Conservation (phyloP, 2,797 vertebrate genomes). For the Lagodon rhomboides region DNA sequence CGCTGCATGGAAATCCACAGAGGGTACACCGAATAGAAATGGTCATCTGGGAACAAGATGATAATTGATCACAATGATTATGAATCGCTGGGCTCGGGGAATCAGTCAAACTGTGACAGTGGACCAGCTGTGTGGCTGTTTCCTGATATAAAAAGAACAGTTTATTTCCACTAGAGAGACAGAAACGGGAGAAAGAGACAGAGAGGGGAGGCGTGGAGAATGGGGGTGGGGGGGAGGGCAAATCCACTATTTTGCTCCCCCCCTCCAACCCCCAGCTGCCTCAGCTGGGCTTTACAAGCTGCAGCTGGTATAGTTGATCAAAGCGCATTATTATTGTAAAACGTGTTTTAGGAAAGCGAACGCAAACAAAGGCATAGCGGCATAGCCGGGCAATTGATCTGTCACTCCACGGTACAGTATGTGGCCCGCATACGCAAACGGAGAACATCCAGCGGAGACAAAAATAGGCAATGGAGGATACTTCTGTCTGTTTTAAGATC, state of each 20-base stretch:
- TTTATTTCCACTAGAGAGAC: conserved; percentile 67
- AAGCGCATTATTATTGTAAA: conserved; percentile 66
- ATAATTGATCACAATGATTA: conserved; percentile 79
- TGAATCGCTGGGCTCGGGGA: conserved; percentile 54
- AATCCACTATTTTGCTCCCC: conserved; percentile 59
- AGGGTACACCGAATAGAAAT: conserved; percentile 46
- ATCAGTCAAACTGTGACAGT: conserved; percentile 74
- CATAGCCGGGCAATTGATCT: conserved; percentile 50
- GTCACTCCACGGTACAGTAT: conserved; percentile 19
- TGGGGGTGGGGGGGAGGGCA: conserved; percentile 28
- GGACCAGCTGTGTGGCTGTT: conserved; percentile 77
- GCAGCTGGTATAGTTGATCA: conserved; percentile 73
- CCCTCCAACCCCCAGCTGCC: conserved; percentile 57
- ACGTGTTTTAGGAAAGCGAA: conserved; percentile 57
- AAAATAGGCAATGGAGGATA: background rate
- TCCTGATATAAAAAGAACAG: conserved; percentile 68
- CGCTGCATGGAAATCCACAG: conserved; percentile 38
- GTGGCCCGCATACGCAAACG: background rate
- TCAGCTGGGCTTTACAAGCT: conserved; percentile 73
- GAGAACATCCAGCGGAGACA: background rate
- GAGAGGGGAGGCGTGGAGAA: conserved; percentile 46
- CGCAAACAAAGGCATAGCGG: conserved; percentile 66
- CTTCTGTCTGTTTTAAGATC: background rate
- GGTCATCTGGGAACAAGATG: conserved; percentile 73
- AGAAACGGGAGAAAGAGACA: conserved; percentile 24